Evolutionary conservation across 1,140 invertebrate genomes (phyloP).

Genomic region (Platorchestia sp.): DNA sequence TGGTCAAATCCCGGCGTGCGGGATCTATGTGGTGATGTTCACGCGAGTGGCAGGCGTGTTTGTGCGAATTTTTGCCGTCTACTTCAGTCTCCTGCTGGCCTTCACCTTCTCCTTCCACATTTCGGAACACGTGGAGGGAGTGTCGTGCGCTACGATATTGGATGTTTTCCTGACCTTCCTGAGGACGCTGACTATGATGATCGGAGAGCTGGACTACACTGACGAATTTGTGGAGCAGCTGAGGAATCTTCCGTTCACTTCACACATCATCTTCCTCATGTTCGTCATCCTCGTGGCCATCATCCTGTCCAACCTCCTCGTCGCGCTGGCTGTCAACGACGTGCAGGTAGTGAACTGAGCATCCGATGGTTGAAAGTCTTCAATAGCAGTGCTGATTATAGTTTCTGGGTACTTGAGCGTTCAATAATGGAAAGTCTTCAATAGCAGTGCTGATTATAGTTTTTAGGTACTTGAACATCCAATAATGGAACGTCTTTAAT

Average conservation of each 20-base stretch:
- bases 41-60: conserved; percentile 67
- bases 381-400: too few species aligned
- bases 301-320: conserved; percentile 77
- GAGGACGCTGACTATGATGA: conserved; percentile 76
- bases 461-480: too few species aligned
- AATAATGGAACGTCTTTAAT: too few species aligned
- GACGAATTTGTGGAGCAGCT: conserved; percentile 71
- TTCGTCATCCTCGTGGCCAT: conserved; percentile 78
- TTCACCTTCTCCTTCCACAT: conserved; percentile 75
- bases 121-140: conserved; percentile 70
- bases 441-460: too few species aligned
- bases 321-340: conserved; percentile 78
- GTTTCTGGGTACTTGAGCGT: too few species aligned
- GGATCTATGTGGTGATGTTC: conserved; percentile 68
- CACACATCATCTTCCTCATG: conserved; percentile 75
- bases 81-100: conserved; percentile 74
- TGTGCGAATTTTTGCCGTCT: conserved; percentile 72
- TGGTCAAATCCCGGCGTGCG: conserved; percentile 70
- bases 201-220: conserved; percentile 75
- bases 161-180: conserved; percentile 70
- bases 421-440: too few species aligned
- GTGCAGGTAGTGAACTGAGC: conserved; percentile 69
- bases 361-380: too few species aligned
- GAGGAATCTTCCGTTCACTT: conserved; percentile 68
- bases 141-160: neutral